Percentiles rank a stretch among this genome's conserved stretches.
phyloP scores from a whole-genome alignment of 1,140 invertebrate species.

The Aphidius gifuensis region DNA sequence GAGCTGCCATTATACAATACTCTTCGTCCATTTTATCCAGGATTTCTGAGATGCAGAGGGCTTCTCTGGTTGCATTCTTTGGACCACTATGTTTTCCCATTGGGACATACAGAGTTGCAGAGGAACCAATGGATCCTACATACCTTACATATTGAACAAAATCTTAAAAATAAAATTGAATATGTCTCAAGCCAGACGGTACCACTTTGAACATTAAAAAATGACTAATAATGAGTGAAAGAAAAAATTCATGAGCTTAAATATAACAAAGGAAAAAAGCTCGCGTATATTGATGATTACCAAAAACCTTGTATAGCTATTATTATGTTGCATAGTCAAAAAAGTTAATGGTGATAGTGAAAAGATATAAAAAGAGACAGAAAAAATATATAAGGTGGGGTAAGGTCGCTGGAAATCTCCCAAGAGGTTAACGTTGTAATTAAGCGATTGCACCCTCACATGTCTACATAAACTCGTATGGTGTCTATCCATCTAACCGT shows the following conservation, averaged over 20 bases:
- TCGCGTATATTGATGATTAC: too few relatives aligned
- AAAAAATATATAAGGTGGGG: slow-evolving; percentile 21
- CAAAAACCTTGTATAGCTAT: too few relatives aligned
- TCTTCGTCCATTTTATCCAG: slow-evolving; percentile 1
- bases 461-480: slow-evolving; percentile 51
- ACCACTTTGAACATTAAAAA: too few relatives aligned
- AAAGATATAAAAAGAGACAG: slow-evolving; percentile 26
- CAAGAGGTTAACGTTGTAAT: slow-evolving; percentile 52
- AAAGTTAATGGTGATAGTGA: slow-evolving; percentile 1
- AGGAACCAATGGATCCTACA: too few relatives aligned
- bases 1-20: slow-evolving; percentile 3
- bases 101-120: not conserved
- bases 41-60: slow-evolving; percentile 7
- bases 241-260: too few relatives aligned
- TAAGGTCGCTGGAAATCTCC: slow-evolving; percentile 48
- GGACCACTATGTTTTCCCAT: not conserved
- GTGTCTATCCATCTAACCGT: slow-evolving; percentile 49
- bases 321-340: too few relatives aligned
- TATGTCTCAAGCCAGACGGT: too few relatives aligned
- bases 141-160: too few relatives aligned
- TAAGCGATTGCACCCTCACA: slow-evolving; percentile 56
- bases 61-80: slow-evolving; percentile 2
- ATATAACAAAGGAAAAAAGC: too few relatives aligned
- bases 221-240: too few relatives aligned
- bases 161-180: too few relatives aligned